A percentile compares a stretch with the other conserved stretches of the same genome.
Conservation (phyloP, 1,140 invertebrate species). For the Steinernema khuongi region DNA sequence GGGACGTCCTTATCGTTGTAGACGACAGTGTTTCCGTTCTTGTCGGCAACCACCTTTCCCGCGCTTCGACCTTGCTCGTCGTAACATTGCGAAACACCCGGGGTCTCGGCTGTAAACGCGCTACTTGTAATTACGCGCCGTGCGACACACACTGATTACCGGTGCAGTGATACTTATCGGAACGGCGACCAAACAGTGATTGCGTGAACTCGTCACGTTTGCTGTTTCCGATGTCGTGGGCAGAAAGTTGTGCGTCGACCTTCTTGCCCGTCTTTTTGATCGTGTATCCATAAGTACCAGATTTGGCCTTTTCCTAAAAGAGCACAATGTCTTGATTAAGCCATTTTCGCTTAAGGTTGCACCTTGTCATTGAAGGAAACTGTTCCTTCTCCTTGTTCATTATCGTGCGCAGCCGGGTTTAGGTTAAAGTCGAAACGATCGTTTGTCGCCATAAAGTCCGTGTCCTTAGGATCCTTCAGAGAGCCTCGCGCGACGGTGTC, state of each 20-base stretch:
- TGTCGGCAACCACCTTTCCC: constrained; percentile 58
- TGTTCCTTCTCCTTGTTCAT: constrained; percentile 48
- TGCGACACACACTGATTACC: constrained; percentile 32
- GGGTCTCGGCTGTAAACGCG: constrained; percentile 49
- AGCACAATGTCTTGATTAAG: background rate
- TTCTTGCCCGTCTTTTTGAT: constrained; percentile 52
- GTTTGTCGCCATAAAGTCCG: constrained; percentile 53
- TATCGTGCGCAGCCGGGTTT: constrained; percentile 47
- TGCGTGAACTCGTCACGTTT: constrained; percentile 37
- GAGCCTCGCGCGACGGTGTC: constrained; percentile 51
- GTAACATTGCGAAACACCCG: constrained; percentile 57
- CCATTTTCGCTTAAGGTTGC: background rate
- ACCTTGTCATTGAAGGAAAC: constrained; percentile 48
- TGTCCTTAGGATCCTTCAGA: constrained; percentile 44
- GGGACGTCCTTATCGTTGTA: constrained; percentile 58
- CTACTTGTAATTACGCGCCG: constrained; percentile 11
- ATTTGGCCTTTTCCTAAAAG: constrained; percentile 48
- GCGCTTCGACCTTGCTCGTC: constrained; percentile 54
- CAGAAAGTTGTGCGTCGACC: constrained; percentile 52
- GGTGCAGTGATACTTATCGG: constrained; percentile 57
- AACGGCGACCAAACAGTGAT: constrained; percentile 53
- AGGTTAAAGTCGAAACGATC: constrained; percentile 55
- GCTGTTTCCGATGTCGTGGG: constrained; percentile 41
- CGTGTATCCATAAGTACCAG: constrained; percentile 53
- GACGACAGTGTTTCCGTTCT: constrained; percentile 58